Evolutionary conservation across 2,797 vertebrate species (phyloP).

Genomic region (Apodemus agrarius): DNA sequence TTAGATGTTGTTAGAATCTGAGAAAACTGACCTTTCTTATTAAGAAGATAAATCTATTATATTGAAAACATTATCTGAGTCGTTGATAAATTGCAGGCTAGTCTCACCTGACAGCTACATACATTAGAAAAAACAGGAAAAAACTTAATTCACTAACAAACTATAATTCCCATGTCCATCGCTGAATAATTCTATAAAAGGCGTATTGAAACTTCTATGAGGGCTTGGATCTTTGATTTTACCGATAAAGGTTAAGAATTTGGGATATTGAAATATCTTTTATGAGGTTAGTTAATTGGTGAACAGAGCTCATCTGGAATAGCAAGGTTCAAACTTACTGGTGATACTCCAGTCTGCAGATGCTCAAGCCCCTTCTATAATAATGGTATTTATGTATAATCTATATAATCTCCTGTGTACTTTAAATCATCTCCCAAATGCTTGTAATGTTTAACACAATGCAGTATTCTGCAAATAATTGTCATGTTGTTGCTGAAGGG

Average conservation of each 20-base stretch:
- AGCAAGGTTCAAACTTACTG: neutral
- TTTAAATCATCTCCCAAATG: neutral
- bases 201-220: neutral
- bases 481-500: neutral
- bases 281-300: neutral
- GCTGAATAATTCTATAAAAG: neutral
- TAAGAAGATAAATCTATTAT: slow-evolving; percentile 65
- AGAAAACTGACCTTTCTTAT: slow-evolving; percentile 64
- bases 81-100: slow-evolving; percentile 67
- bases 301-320: fast-evolving
- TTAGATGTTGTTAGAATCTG: slow-evolving; percentile 41
- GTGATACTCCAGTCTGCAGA: neutral
- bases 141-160: slow-evolving; percentile 28
- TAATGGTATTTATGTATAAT: neutral
- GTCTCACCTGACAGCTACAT: slow-evolving; percentile 43
- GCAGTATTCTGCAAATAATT: neutral
- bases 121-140: neutral
- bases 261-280: neutral
- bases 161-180: neutral
- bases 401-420: neutral
- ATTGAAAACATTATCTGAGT: slow-evolving; percentile 29
- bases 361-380: neutral
- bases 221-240: neutral
- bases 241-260: neutral
- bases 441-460: neutral